Evolutionary conservation across 2,888 invertebrate genomes (phyloP).

Genomic region (Drosophila meridiana): DNA sequence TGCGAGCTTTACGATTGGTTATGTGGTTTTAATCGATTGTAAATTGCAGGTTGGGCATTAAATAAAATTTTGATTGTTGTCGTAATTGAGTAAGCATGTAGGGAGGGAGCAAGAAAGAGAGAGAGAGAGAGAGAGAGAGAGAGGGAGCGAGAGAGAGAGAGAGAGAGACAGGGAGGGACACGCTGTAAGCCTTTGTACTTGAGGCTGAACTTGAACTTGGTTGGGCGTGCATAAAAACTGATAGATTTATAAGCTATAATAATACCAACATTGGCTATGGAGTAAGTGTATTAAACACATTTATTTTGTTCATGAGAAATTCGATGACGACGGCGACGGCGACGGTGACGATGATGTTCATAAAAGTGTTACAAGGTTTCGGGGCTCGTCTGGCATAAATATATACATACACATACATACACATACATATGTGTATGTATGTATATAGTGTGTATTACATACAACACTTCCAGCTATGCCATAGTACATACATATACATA

Average conservation of each 20-base stretch:
- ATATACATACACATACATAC: not conserved
- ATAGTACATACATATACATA: not conserved
- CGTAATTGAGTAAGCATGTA: constrained; percentile 50
- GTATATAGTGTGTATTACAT: constrained; percentile 2
- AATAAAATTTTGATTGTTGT: constrained; percentile 49
- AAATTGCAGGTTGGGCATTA: constrained; percentile 38
- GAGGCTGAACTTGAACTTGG: constrained; percentile 64
- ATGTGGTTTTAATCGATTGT: constrained; percentile 54
- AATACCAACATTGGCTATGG: constrained; percentile 19
- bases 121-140: not conserved
- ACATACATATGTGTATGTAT: not conserved
- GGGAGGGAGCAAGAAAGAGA: not conserved
- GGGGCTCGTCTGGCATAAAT: constrained; percentile 15
- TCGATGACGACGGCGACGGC: constrained; percentile 11
- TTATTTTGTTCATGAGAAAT: constrained; percentile 32
- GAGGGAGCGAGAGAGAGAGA: not conserved
- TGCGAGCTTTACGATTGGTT: constrained; percentile 35
- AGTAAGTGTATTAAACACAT: constrained; percentile 24
- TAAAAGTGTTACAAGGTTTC: constrained; percentile 61
- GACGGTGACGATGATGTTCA: constrained; percentile 9
- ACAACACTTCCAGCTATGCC: constrained; percentile 4
- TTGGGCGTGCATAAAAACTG: constrained; percentile 35
- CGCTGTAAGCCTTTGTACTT: constrained; percentile 34
- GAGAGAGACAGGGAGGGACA: not conserved
- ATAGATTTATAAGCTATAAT: constrained; percentile 35